Percentiles rank a stretch among this genome's conserved stretches.
These are phyloP conservation scores for Galeopsomyia nigrocyanea DNA, from an alignment of 2,888 invertebrate species.

Conservation along the genomic window DNA sequence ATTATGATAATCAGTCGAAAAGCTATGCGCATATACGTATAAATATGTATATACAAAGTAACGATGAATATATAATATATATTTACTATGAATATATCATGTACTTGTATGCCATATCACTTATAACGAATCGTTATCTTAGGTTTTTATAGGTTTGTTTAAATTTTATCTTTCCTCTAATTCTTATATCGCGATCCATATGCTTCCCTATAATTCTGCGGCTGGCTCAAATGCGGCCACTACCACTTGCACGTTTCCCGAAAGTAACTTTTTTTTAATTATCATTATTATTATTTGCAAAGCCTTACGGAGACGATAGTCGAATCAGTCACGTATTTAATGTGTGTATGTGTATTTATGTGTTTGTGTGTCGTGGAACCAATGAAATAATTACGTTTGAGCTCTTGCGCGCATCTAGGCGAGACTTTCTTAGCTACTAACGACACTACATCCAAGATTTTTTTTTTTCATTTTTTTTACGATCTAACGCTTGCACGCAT, in stretches of 20 bases:
- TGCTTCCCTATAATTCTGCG: slow-evolving; percentile 15
- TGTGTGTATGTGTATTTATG: slow-evolving; percentile 8
- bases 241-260: slow-evolving; percentile 10
- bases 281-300: slow-evolving; percentile 2
- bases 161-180: not conserved
- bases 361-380: slow-evolving; percentile 9
- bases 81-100: slow-evolving; percentile 50
- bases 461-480: slow-evolving; percentile 27
- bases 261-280: not conserved
- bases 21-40: slow-evolving; percentile 63
- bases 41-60: slow-evolving; percentile 58
- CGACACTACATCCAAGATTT: slow-evolving; percentile 50
- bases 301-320: slow-evolving; percentile 22
- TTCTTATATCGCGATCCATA: slow-evolving; percentile 15
- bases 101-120: slow-evolving; percentile 50
- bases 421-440: slow-evolving; percentile 49
- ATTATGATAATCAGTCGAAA: slow-evolving; percentile 67
- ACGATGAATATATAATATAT: slow-evolving; percentile 56
- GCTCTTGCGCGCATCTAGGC: slow-evolving; percentile 35
- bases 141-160: slow-evolving; percentile 45
- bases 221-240: slow-evolving; percentile 8
- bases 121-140: slow-evolving; percentile 49
- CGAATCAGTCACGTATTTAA: slow-evolving; percentile 22
- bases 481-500: slow-evolving; percentile 21
- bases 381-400: slow-evolving; percentile 31